Conservation (phyloP, 2,113 vertebrate genomes). For the Tautogolabrus adspersus region DNA sequence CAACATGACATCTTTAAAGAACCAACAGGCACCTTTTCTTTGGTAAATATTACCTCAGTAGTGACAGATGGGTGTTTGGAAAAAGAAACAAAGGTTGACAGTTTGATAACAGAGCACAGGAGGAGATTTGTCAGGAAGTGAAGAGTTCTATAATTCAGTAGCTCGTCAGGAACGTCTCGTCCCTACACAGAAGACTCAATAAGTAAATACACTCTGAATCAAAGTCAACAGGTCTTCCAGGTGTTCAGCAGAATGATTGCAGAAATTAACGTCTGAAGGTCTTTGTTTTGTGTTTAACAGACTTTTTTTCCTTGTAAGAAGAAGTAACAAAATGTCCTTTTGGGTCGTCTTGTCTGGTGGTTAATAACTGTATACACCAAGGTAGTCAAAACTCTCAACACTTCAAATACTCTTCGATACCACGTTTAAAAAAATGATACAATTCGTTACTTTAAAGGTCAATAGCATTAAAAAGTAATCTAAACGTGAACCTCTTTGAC, state of each 20-base stretch:
- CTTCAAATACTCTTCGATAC: too few species aligned
- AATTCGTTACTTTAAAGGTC: too few species aligned
- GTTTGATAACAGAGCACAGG: not conserved
- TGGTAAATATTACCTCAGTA: conserved; percentile 4
- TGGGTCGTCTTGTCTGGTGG: too few species aligned
- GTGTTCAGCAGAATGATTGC: not conserved
- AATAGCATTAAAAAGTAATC: too few species aligned
- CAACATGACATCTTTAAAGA: not conserved
- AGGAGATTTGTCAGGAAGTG: not conserved
- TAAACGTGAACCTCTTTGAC: too few species aligned
- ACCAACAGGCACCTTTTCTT: not conserved
- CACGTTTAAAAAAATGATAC: too few species aligned
- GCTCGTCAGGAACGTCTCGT: not conserved
- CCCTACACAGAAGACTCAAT: not conserved
- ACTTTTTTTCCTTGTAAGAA: too few species aligned
- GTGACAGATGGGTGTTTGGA: conserved; percentile 5
- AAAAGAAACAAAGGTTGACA: not conserved
- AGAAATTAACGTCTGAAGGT: not conserved
- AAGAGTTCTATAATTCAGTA: not conserved
- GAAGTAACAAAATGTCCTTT: too few species aligned
- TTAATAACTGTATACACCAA: too few species aligned
- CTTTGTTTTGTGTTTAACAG: too few species aligned
- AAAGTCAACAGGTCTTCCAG: not conserved
- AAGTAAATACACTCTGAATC: conserved; percentile 7
- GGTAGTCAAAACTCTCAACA: too few species aligned